Conservation (phyloP, 2,797 vertebrate species). For the Tokudaia muenninki region DNA sequence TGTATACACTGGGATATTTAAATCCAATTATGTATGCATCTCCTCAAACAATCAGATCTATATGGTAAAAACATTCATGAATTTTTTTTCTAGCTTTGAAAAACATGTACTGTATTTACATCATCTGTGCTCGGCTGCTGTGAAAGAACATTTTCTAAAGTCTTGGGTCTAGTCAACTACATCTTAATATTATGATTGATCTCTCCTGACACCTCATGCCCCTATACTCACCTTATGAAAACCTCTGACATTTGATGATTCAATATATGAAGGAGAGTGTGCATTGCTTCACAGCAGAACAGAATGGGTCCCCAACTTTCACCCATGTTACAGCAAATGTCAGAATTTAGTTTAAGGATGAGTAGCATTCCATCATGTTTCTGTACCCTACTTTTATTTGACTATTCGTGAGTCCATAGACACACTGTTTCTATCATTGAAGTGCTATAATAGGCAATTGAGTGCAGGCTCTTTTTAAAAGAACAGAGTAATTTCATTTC, state of each 20-base stretch:
- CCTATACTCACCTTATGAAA: rapidly evolving
- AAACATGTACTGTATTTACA: not conserved
- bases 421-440: not conserved
- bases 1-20: not conserved
- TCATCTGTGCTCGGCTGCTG: not conserved
- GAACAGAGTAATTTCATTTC: not conserved
- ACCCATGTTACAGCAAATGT: no score
- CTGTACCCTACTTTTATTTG: not conserved
- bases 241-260: not conserved
- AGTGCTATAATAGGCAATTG: not conserved
- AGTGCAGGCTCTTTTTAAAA: not conserved
- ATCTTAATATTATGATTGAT: not conserved
- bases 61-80: not conserved
- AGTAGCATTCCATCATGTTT: no score
- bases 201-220: not conserved
- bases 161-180: not conserved
- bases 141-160: not conserved
- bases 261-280: not conserved
- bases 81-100: not conserved
- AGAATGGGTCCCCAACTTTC: not conserved
- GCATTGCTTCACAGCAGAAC: not conserved
- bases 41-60: not conserved
- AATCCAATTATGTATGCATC: not conserved
- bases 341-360: not conserved
- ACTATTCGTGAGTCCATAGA: not conserved